Percentiles rank a stretch among this genome's conserved stretches.
Conservation (phyloP, 2,888 invertebrate genomes). For the Apamea epomidion region DNA sequence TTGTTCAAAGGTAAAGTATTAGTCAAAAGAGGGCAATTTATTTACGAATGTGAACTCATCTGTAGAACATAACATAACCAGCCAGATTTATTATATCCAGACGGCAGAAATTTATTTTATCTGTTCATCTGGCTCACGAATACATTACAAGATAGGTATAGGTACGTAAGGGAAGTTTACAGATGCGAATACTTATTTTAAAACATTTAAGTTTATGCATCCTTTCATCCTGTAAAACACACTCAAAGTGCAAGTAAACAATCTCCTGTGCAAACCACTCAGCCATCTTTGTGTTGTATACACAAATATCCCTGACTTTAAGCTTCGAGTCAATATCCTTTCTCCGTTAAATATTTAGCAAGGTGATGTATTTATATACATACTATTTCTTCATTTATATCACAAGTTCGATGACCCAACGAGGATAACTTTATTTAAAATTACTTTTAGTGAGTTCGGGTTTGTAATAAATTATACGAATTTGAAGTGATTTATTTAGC, state of each 20-base stretch:
- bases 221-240: not conserved
- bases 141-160: no score
- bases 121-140: not conserved
- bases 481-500: slow-evolving; percentile 49
- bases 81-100: not conserved
- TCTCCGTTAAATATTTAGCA: slow-evolving; percentile 49
- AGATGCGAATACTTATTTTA: not conserved
- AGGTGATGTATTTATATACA: slow-evolving; percentile 14
- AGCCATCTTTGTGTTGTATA: slow-evolving; percentile 17
- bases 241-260: slow-evolving; percentile 12
- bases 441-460: slow-evolving; percentile 1
- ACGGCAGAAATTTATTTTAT: not conserved
- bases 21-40: not conserved
- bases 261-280: slow-evolving; percentile 1
- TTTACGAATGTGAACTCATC: not conserved
- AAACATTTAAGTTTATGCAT: not conserved
- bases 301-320: slow-evolving; percentile 27
- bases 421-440: slow-evolving; percentile 47
- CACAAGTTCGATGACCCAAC: slow-evolving; percentile 50
- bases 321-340: slow-evolving; percentile 42
- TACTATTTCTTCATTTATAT: slow-evolving; percentile 41
- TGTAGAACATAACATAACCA: no score
- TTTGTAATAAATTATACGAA: slow-evolving; percentile 34
- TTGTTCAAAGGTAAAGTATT: not conserved
- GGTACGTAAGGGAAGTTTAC: no score